Conservation (phyloP, 1,140 invertebrate genomes). For the Melanaphis sacchari region DNA sequence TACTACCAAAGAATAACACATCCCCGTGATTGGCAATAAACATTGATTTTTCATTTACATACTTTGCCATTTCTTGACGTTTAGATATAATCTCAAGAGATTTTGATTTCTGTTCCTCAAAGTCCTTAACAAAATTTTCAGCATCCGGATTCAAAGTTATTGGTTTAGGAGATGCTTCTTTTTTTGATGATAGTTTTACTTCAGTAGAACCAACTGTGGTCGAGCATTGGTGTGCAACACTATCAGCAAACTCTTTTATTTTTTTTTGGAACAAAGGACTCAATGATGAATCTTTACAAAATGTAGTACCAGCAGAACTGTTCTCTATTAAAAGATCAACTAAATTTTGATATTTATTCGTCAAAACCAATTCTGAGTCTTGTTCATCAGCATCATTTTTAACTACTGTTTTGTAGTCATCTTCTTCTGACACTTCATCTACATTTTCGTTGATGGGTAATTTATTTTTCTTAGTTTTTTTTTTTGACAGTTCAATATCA, state of each 20-base stretch:
- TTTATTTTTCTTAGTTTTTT: neutral
- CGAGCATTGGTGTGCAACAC: neutral
- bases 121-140: conserved; percentile 30
- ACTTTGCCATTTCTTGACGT: conserved; percentile 18
- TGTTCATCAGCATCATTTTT: neutral
- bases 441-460: neutral
- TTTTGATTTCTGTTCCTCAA: conserved; percentile 27
- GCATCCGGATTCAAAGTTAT: conserved; percentile 20
- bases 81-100: neutral
- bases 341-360: conserved; percentile 37
- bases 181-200: neutral
- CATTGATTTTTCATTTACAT: conserved; percentile 31
- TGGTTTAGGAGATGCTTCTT: neutral
- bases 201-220: neutral
- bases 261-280: neutral
- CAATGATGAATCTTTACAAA: neutral
- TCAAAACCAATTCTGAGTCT: neutral
- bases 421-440: neutral
- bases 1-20: conserved; percentile 46
- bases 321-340: conserved; percentile 41
- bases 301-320: conserved; percentile 49
- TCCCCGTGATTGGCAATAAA: conserved; percentile 37
- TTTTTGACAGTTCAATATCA: neutral
- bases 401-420: neutral
- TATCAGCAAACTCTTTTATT: conserved; percentile 10